Base-by-base conservation (phyloP, 2,888 invertebrate species). In the Steinernema hermaphroditum region DNA sequence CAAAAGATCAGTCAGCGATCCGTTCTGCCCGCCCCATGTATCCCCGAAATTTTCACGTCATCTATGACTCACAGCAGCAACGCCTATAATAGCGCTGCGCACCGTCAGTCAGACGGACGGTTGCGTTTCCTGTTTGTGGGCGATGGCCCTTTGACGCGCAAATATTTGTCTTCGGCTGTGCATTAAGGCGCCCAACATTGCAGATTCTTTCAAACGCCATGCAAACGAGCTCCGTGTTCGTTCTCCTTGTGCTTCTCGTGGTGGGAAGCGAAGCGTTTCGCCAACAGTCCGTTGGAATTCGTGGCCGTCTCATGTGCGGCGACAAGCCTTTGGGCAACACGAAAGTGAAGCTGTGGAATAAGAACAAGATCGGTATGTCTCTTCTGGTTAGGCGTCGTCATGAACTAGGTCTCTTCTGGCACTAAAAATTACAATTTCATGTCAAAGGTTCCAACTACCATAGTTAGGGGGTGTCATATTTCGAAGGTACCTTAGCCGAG, bases 321-420 rank as follows among this genome's bases (percentile, higher is more conserved):
- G 77, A 76, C 68, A 77, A 78, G 69, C 75, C 77, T 1, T 57
- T 80, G 32, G 62, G 77, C 54, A 73, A 76, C 46, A 77, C 81
- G 9, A 77, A 79, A 69, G 75, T 81, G 9, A 74, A 79, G 44
- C 72, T 81, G 44, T 76, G 80, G 69, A 81, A 81, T 49, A 81
- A 77, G 69, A 81, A 81, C 68, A 75, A 75, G 72, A 74, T 81
- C 46, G 81, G 81, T 81, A 70, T n/a, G n/a, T n/a, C n/a, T n/a
- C n/a, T n/a, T n/a, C n/a, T n/a, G n/a, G n/a, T n/a, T n/a, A n/a
- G 76, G 74, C 69, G 41, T 19, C 0, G 50, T 44, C 22, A n/a
- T n/a, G 12, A 29, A n/a, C 16, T 19, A 12, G 4, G 4, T 12
- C 12, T 37, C 37, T 12, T 8, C 37, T 37, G 4, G 37, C 12